phyloP scores from a whole-genome alignment of 2,797 vertebrate species.

The Otolemur crassicaudatus region DNA sequence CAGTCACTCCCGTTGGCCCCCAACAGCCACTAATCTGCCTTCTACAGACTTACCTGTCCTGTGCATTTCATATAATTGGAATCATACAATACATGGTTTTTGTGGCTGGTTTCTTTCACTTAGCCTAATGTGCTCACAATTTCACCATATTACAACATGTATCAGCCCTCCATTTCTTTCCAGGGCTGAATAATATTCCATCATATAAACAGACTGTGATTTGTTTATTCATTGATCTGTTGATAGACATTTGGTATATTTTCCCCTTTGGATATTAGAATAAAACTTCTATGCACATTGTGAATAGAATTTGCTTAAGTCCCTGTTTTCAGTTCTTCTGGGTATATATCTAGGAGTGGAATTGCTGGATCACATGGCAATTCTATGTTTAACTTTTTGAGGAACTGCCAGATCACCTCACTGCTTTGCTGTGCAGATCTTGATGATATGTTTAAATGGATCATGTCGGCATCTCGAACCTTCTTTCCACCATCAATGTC shows the following conservation, averaged over 20 bases:
- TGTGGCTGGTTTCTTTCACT: not conserved
- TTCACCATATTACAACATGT: accelerated
- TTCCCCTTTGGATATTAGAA: not conserved
- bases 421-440: not conserved
- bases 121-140: not conserved
- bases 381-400: not conserved
- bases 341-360: not conserved
- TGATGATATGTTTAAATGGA: not conserved
- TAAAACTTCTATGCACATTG: too few relatives aligned
- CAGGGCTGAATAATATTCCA: not conserved
- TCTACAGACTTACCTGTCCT: not conserved
- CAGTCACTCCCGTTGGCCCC: too few relatives aligned
- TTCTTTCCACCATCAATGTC: not conserved
- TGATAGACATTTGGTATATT: not conserved
- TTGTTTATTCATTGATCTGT: not conserved
- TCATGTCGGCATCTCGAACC: not conserved
- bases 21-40: not conserved
- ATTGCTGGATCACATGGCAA: not conserved
- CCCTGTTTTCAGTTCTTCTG: not conserved
- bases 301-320: not conserved
- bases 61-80: not conserved
- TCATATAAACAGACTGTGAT: not conserved
- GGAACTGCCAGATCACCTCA: not conserved
- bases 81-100: accelerated
- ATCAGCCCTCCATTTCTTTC: accelerated